Percentiles rank a stretch among this genome's conserved stretches.
phyloP scores from a whole-genome alignment of 2,888 invertebrate species.

The Pachycephus smyrnensis region DNA sequence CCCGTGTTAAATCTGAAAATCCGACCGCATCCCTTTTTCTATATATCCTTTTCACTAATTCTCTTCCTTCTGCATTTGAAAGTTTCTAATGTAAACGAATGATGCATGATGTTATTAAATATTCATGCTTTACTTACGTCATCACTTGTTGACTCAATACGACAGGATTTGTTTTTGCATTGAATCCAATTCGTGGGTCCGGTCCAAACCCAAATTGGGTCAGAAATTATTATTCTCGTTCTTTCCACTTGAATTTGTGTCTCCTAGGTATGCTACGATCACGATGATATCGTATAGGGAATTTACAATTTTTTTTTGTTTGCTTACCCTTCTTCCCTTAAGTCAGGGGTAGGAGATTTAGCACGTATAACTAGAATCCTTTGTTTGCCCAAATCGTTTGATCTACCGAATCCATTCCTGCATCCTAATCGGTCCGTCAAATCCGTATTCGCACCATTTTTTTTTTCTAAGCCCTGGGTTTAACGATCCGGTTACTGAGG shows the following conservation, averaged over 20 bases:
- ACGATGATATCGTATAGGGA: background rate
- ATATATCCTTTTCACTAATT: background rate
- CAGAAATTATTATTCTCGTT: background rate
- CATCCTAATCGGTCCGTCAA: background rate
- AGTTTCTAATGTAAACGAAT: background rate
- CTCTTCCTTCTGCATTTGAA: background rate
- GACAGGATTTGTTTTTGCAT: background rate
- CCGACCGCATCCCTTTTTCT: background rate
- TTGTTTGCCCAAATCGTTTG: no score
- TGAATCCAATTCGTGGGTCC: background rate
- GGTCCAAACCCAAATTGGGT: background rate
- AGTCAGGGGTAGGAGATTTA: no score
- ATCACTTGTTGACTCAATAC: background rate
- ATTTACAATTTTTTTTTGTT: background rate
- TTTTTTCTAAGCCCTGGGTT: background rate
- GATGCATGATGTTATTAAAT: background rate
- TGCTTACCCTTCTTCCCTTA: background rate
- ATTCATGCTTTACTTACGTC: background rate
- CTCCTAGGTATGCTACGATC: background rate
- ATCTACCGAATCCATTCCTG: no score
- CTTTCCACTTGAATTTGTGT: background rate
- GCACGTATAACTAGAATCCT: no score
- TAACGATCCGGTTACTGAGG: background rate
- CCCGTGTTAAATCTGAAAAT: background rate
- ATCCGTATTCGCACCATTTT: background rate